Percentiles rank a stretch among this genome's conserved stretches.
Evolutionary conservation across 2,888 invertebrate genomes (phyloP).

Genomic region (Synanthedon formicaeformis): DNA sequence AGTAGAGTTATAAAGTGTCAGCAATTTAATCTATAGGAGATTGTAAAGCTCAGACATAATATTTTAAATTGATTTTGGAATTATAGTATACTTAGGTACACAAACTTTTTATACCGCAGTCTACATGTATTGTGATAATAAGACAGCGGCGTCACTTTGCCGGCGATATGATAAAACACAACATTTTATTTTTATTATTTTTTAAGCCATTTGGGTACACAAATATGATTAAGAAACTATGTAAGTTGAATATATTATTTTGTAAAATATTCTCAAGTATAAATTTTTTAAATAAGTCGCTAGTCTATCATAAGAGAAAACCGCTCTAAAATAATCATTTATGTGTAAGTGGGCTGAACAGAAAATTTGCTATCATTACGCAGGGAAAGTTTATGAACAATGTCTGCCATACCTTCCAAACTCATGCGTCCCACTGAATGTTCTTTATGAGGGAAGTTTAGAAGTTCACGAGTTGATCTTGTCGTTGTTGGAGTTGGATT

Average conservation of each 20-base stretch:
- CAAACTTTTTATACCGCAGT: not conserved
- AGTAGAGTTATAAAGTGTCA: too few species aligned
- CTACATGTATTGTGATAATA: not conserved
- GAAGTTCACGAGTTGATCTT: slow-evolving; percentile 32
- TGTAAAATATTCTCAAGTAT: too few species aligned
- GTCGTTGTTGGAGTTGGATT: slow-evolving; percentile 45
- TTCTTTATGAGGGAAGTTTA: slow-evolving; percentile 26
- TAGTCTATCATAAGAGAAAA: too few species aligned
- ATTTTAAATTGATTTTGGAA: not conserved
- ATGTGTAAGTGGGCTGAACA: not conserved
- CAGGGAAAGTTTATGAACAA: not conserved
- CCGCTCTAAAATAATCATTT: too few species aligned
- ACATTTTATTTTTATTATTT: not conserved
- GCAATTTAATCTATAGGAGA: too few species aligned
- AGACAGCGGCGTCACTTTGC: slow-evolving; percentile 22
- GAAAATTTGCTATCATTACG: not conserved
- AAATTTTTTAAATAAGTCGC: too few species aligned
- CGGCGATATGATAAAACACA: slow-evolving; percentile 12
- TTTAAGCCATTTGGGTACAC: too few species aligned
- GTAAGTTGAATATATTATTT: too few species aligned
- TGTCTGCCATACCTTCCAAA: not conserved
- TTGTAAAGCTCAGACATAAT: too few species aligned
- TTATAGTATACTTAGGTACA: not conserved
- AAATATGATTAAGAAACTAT: too few species aligned
- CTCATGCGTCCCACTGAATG: not conserved